Percentiles rank a stretch among this genome's conserved stretches.
phyloP scores from a whole-genome alignment of 2,888 invertebrate genomes.

The Scaptomyza polygonia region DNA sequence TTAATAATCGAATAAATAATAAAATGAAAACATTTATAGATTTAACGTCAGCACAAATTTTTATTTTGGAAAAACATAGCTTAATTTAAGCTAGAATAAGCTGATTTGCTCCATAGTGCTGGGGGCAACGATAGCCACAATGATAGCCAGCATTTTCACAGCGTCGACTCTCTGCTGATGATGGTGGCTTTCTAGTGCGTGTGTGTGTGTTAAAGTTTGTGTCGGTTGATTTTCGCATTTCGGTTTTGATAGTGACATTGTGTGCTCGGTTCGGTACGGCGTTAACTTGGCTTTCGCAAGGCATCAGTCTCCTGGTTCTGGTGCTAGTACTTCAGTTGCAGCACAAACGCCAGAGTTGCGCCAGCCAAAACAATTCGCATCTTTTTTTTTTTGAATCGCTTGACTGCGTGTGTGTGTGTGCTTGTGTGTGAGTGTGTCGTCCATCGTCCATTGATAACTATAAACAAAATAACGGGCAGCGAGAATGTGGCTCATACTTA shows the following conservation, averaged over 20 bases:
- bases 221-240: slow-evolving; percentile 23
- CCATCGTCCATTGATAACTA: slow-evolving; percentile 17
- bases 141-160: slow-evolving; percentile 33
- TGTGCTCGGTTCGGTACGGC: slow-evolving; percentile 41
- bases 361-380: slow-evolving; percentile 45
- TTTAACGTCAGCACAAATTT: too few species aligned
- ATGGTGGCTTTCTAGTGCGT: slow-evolving; percentile 1
- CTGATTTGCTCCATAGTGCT: background rate
- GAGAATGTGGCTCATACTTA: slow-evolving; percentile 23
- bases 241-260: slow-evolving; percentile 57
- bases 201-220: slow-evolving; percentile 16
- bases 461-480: slow-evolving; percentile 43
- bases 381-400: slow-evolving; percentile 12
- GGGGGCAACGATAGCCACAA: background rate
- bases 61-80: too few species aligned
- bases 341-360: slow-evolving; percentile 39
- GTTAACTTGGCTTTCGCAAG: slow-evolving; percentile 56
- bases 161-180: slow-evolving; percentile 32
- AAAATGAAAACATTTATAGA: too few species aligned
- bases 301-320: slow-evolving; percentile 37
- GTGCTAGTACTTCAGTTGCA: slow-evolving; percentile 62
- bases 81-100: background rate
- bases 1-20: too few species aligned
- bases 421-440: background rate
- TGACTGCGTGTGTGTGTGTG: background rate